Evolutionary conservation across 2,888 invertebrate species (phyloP).

Genomic region (Eupithecia inturbata): DNA sequence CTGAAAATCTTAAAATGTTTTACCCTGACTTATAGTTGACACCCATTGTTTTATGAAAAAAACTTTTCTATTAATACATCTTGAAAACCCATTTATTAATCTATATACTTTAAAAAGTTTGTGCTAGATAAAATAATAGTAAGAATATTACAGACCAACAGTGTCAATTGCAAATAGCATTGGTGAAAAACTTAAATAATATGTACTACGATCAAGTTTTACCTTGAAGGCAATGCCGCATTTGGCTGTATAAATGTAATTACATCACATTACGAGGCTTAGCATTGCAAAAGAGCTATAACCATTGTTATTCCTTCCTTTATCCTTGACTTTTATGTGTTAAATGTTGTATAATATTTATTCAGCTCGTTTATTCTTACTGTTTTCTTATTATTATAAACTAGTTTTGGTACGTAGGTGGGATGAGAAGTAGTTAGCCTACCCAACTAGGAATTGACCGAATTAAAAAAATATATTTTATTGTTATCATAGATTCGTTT

Average conservation of each 20-base stretch:
- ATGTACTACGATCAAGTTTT: slow-evolving; percentile 19
- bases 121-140: not conserved
- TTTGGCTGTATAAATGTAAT: slow-evolving; percentile 41
- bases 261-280: slow-evolving; percentile 35
- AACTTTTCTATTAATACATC: not conserved
- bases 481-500: no score
- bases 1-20: not conserved
- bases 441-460: no score
- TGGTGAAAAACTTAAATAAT: slow-evolving; percentile 22
- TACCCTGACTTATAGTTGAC: not conserved
- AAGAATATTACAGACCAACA: not conserved
- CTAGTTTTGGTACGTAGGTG: not conserved
- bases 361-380: not conserved
- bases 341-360: not conserved
- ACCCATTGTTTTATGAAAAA: not conserved
- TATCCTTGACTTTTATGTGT: not conserved
- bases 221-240: slow-evolving; percentile 42
- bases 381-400: not conserved
- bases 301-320: slow-evolving; percentile 6
- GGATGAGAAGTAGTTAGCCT: no score
- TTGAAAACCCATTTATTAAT: not conserved
- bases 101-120: not conserved
- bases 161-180: slow-evolving; percentile 26
- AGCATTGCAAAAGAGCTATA: slow-evolving; percentile 25
- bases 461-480: no score